Conservation (phyloP, 2,888 invertebrate genomes). For the Sylvicola cinctus region DNA sequence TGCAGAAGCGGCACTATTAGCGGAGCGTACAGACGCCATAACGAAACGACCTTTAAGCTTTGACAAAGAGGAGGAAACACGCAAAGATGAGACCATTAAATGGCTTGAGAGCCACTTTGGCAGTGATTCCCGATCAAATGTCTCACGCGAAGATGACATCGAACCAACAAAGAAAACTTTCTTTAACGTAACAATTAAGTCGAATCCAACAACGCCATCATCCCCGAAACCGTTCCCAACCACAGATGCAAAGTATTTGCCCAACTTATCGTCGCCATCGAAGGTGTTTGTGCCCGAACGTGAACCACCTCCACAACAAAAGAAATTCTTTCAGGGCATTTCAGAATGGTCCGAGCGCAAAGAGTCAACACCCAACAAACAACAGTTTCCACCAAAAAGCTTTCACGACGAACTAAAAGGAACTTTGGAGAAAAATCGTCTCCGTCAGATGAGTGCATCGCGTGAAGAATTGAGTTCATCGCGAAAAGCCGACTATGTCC, state of each 20-base stretch:
- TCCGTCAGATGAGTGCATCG: slow-evolving; percentile 13
- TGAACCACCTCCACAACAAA: slow-evolving; percentile 24
- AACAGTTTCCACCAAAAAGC: slow-evolving; percentile 18
- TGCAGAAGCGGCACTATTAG: slow-evolving; percentile 21
- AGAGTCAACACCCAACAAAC: slow-evolving; percentile 19
- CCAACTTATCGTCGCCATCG: slow-evolving; percentile 20
- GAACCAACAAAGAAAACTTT: slow-evolving; percentile 48
- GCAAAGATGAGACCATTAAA: slow-evolving; percentile 75
- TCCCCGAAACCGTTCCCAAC: slow-evolving; percentile 20
- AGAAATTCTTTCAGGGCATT: slow-evolving; percentile 48
- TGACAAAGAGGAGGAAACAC: slow-evolving; percentile 72
- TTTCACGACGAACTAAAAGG: slow-evolving; percentile 24
- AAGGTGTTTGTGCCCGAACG: slow-evolving; percentile 31
- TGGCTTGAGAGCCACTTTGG: slow-evolving; percentile 85
- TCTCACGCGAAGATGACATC: slow-evolving; percentile 31
- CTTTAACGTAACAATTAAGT: slow-evolving; percentile 60
- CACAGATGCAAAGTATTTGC: slow-evolving; percentile 5
- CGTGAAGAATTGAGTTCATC: slow-evolving; percentile 9
- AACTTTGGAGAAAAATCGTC: slow-evolving; percentile 20
- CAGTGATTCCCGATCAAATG: slow-evolving; percentile 57
- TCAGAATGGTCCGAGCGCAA: slow-evolving; percentile 59
- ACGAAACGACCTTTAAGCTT: slow-evolving; percentile 66
- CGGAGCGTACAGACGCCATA: slow-evolving; percentile 59
- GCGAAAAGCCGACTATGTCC: slow-evolving; percentile 15
- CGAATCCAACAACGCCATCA: slow-evolving; percentile 17